Evolutionary conservation across 2,888 invertebrate species (phyloP).

Genomic region (Hirtodrosophila cameraria): DNA sequence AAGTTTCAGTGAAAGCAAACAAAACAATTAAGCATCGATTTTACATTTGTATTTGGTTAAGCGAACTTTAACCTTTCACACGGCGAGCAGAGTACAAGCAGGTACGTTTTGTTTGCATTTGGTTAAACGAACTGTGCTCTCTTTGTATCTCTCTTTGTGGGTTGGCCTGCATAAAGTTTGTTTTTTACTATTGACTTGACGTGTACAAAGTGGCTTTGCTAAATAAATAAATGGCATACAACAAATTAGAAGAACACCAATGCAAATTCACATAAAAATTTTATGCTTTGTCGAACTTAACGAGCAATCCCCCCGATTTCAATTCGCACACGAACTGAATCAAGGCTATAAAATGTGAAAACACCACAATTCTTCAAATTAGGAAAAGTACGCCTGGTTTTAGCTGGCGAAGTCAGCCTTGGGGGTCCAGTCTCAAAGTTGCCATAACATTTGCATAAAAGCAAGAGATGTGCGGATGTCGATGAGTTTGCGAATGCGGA

Average conservation of each 20-base stretch:
- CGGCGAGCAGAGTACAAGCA: conserved; percentile 9
- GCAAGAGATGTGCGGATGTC: conserved; percentile 16
- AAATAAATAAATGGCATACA: conserved; percentile 52
- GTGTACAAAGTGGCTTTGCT: conserved; percentile 41
- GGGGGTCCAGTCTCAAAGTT: conserved; percentile 6
- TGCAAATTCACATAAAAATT: conserved; percentile 65
- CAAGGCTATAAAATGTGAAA: conserved; percentile 40
- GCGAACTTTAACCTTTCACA: conserved; percentile 62
- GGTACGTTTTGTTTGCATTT: conserved; percentile 51
- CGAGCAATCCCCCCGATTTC: conserved; percentile 55
- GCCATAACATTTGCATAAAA: conserved; percentile 67
- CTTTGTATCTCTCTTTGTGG: conserved; percentile 13
- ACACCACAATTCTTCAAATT: conserved; percentile 45
- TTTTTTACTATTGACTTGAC: conserved; percentile 32
- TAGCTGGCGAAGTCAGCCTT: neutral
- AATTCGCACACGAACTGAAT: conserved; percentile 26
- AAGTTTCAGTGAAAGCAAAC: neutral
- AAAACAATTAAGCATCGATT: conserved; percentile 40
- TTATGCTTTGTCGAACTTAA: conserved; percentile 68
- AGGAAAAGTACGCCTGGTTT: conserved; percentile 39
- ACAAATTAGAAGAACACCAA: conserved; percentile 56
- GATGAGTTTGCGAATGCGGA: conserved; percentile 8
- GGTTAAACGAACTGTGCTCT: conserved; percentile 26
- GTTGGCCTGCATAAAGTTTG: conserved; percentile 20
- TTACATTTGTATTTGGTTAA: conserved; percentile 25